Evolutionary conservation across 2,113 vertebrate genomes (phyloP), one percentile per base, ranked within the genome.

Genomic region (Clinocottus analis): DNA sequence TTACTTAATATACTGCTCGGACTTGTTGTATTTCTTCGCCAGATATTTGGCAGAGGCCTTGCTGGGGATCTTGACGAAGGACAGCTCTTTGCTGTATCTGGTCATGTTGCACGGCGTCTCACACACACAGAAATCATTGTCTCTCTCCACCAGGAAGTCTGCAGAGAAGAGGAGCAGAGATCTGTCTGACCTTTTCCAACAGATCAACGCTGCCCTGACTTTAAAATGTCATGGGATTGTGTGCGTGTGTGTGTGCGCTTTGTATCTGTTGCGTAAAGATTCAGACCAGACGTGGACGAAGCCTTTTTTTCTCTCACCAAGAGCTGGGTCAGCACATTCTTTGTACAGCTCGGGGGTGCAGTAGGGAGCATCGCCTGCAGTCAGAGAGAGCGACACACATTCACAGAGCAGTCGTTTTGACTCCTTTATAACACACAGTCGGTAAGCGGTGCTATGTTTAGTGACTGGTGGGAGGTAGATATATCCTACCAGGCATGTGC

Each of bases 1-100:
- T 95, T 90, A 99, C 98, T 96, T 96, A 35, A 99, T 99, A 83
- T 99, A 99, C 91, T 99, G 96, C 93, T 99, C 98, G 1, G 97
- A 96, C 85, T 97, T 98, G 96, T 99, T 99, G 95, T 97, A 98
- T 84, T 99, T 99, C 95, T 99, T 99, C 87, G 98, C 98, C 49
- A 99, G 93, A 87, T 99, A 99, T 81, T 98, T 99, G 78, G 97
- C 97, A 0, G 98, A 99, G 8, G 97, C 98, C 85, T 99, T 99
- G 95, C 98, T 99, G 91, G 98, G 98, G 79, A 99, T 99, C 94
- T 98, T 99, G 73, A 99, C 98, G 86, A 99, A 99, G 89, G 97
- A 99, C 87, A 99, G 95, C 94, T 99, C 98, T 92, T 99, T 99
- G 90, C 94, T 96, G 19, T 97, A 99, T 87, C 98, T 96, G 7